phyloP scores from a whole-genome alignment of 2,113 vertebrate genomes.

The Triplophysa rosa region DNA sequence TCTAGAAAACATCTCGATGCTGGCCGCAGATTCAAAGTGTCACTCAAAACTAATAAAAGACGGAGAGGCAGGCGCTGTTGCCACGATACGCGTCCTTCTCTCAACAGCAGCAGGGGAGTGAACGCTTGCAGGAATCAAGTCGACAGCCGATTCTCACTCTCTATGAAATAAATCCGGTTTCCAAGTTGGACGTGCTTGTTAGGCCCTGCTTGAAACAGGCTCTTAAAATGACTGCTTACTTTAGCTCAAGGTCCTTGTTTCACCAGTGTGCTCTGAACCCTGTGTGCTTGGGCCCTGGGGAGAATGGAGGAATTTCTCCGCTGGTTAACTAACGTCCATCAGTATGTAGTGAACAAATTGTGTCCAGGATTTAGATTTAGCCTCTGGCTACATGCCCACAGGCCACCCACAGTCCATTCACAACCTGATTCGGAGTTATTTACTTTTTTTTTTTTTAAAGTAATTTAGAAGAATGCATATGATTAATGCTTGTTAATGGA shows the following conservation, averaged over 20 bases:
- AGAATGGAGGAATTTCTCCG: conserved; percentile 50
- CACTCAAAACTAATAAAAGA: conserved; percentile 55
- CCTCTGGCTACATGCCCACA: too few relatives aligned
- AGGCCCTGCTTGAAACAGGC: conserved; percentile 46
- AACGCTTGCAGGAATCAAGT: conserved; percentile 54
- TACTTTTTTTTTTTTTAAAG: too few relatives aligned
- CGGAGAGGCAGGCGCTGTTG: conserved; percentile 39
- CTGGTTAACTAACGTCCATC: conserved; percentile 33
- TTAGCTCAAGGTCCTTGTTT: conserved; percentile 44
- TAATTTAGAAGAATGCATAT: too few relatives aligned
- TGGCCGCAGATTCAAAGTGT: conserved; percentile 43
- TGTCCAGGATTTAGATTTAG: conserved; percentile 7
- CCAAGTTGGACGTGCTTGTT: conserved; percentile 55
- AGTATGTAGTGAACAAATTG: conserved; percentile 35
- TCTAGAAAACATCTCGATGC: conserved; percentile 29
- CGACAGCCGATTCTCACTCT: conserved; percentile 34
- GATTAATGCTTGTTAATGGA: too few relatives aligned
- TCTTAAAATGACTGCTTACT: neutral
- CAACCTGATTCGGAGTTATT: too few relatives aligned
- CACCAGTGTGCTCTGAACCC: conserved; percentile 65
- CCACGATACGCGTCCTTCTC: conserved; percentile 50
- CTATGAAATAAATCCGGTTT: conserved; percentile 58
- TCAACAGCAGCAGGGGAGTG: conserved; percentile 42
- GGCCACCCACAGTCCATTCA: too few relatives aligned
- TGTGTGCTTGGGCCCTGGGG: conserved; percentile 61